A percentile compares a stretch with the other conserved stretches of the same genome.
phyloP scores from a whole-genome alignment of 2,113 vertebrate species.

The Cromileptes altivelis region DNA sequence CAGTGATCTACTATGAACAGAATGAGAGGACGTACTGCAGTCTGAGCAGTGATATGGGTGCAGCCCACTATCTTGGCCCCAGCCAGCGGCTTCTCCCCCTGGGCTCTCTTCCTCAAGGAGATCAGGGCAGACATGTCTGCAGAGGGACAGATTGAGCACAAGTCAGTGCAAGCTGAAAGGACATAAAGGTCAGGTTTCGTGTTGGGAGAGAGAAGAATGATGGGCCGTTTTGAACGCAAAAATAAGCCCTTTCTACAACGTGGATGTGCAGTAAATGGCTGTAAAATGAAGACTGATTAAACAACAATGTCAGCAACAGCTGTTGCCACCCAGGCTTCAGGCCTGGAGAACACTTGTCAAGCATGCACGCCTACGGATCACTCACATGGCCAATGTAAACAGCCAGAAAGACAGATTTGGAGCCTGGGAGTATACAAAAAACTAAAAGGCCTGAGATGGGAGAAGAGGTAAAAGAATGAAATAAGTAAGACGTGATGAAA shows the following conservation, averaged over 20 bases:
- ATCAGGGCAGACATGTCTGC: constrained; percentile 99
- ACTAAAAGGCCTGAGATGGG: not conserved
- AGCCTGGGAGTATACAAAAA: not conserved
- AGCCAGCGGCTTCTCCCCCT: constrained; percentile 97
- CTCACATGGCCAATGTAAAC: constrained; percentile 45
- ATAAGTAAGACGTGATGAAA: constrained; percentile 6
- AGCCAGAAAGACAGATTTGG: constrained; percentile 8
- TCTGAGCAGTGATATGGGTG: constrained; percentile 98
- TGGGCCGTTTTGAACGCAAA: not conserved
- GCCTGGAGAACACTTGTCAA: constrained; percentile 43
- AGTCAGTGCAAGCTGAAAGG: constrained; percentile 16
- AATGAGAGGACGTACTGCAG: constrained; percentile 87
- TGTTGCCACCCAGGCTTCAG: constrained; percentile 46
- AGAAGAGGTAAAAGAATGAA: constrained; percentile 1
- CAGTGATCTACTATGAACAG: not conserved
- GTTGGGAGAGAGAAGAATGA: constrained; percentile 6
- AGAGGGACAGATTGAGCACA: constrained; percentile 57
- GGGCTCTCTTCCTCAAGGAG: constrained; percentile 97
- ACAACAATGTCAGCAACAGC: constrained; percentile 55
- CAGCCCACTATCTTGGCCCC: constrained; percentile 98
- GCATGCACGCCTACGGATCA: constrained; percentile 25
- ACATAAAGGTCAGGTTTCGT: constrained; percentile 25
- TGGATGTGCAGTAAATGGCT: constrained; percentile 8
- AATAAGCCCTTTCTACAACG: constrained; percentile 11
- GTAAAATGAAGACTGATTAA: constrained; percentile 39